phyloP scores from a whole-genome alignment of 2,888 invertebrate species.

The Sphinx pinastri region DNA sequence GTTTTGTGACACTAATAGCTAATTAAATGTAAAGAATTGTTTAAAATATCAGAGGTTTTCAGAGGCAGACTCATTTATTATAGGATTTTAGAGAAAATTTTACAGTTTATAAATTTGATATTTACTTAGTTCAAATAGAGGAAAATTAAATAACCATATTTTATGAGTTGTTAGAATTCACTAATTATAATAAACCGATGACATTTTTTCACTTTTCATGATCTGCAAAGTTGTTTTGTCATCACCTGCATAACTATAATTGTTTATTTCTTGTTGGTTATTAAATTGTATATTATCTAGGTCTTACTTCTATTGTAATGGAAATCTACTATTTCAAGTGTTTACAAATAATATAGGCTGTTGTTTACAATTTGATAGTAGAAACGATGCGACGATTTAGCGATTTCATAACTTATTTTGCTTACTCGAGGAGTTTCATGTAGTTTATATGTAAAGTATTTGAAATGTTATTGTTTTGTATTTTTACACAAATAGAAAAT shows the following conservation, averaged over 20 bases:
- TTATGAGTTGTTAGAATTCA: too few species aligned
- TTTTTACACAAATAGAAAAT: too few species aligned
- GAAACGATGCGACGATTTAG: background rate
- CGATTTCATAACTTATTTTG: background rate
- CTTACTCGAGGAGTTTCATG: background rate
- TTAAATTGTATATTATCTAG: constrained; percentile 14
- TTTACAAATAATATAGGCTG: constrained; percentile 25
- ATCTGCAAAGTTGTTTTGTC: background rate
- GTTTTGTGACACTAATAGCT: constrained; percentile 11
- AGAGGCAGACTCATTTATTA: background rate
- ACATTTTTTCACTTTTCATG: background rate
- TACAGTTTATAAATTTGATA: too few species aligned
- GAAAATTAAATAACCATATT: too few species aligned
- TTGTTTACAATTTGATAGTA: constrained; percentile 10
- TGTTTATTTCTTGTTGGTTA: background rate
- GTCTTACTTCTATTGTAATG: background rate
- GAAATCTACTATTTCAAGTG: constrained; percentile 37
- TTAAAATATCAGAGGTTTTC: too few species aligned
- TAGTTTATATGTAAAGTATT: background rate
- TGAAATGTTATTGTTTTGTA: background rate
- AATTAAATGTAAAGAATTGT: background rate
- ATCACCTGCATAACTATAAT: background rate
- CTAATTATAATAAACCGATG: too few species aligned
- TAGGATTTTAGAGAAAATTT: background rate
- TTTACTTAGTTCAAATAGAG: too few species aligned